phyloP scores from a whole-genome alignment of 2,888 invertebrate species.

The Drosophila nr. medialis region DNA sequence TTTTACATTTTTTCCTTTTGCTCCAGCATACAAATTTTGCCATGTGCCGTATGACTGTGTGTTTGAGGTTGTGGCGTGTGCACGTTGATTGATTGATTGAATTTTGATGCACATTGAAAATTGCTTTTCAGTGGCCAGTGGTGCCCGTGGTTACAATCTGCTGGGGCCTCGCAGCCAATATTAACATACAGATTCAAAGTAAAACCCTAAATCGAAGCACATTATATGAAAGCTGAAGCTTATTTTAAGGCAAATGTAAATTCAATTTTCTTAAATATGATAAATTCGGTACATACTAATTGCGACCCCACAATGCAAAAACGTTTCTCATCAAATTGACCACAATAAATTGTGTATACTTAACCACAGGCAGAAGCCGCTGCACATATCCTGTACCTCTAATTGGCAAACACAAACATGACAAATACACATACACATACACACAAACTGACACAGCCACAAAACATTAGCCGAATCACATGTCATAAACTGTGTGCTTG shows the following conservation, averaged over 20 bases:
- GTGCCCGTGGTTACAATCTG: not conserved
- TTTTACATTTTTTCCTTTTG: conserved; percentile 6
- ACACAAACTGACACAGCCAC: not conserved
- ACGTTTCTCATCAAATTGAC: not conserved
- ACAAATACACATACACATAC: conserved; percentile 13
- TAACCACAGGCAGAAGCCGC: conserved; percentile 15
- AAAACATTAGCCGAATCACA: conserved; percentile 41
- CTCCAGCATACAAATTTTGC: not conserved
- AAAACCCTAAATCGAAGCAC: not conserved
- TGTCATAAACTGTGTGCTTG: conserved; percentile 12
- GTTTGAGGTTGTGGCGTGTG: conserved; percentile 33
- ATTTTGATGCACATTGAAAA: conserved; percentile 62
- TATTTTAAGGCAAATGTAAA: not conserved
- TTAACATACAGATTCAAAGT: not conserved
- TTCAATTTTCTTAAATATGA: not conserved
- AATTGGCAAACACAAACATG: conserved; percentile 16
- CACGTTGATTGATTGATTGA: conserved; percentile 70
- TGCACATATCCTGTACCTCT: conserved; percentile 18
- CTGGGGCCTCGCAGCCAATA: not conserved
- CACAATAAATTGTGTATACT: conserved; percentile 3
- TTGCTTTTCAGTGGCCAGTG: conserved; percentile 39
- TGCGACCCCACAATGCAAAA: not conserved
- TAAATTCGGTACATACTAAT: not conserved
- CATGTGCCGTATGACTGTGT: not conserved
- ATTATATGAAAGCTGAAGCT: not conserved